A percentile compares a stretch with the other conserved stretches of the same genome.
Evolutionary conservation across 23 tunicate genomes (phyloP).

Genomic region (Botrylloides violaceus): DNA sequence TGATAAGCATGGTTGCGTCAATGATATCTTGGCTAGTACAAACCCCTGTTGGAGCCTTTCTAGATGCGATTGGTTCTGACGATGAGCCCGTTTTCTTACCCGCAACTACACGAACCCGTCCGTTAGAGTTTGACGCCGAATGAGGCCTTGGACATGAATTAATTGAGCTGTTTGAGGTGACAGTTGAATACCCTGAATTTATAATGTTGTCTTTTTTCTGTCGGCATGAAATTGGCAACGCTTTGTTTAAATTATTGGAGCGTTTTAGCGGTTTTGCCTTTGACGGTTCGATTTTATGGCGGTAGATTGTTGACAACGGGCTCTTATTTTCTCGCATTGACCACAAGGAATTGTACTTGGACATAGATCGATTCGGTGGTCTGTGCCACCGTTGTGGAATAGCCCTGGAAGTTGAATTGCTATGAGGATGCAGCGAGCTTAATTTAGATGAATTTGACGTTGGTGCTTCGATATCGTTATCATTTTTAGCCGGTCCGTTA

Average conservation of each 20-base stretch:
- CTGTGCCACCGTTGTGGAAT: neutral
- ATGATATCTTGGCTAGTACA: slow-evolving; percentile 20
- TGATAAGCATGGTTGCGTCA: neutral
- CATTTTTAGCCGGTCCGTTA: neutral
- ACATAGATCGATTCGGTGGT: neutral
- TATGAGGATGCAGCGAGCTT: neutral
- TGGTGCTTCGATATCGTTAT: neutral
- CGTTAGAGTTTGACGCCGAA: neutral
- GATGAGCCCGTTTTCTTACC: neutral
- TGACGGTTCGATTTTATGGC: slow-evolving; percentile 16
- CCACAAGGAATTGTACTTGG: slow-evolving; percentile 6
- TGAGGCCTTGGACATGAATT: neutral
- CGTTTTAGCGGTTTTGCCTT: neutral
- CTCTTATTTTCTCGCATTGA: slow-evolving; percentile 3
- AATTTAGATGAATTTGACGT: neutral
- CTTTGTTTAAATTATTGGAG: neutral
- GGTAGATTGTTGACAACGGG: neutral
- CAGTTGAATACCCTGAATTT: neutral
- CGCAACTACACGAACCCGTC: neutral
- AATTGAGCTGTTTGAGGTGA: no score
- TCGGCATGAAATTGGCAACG: neutral
- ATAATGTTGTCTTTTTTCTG: neutral
- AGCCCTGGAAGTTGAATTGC: neutral
- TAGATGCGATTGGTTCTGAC: neutral
- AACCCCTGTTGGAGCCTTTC: neutral